phyloP scores from a whole-genome alignment of 2,888 invertebrate species.

The Drosophila yooni region DNA sequence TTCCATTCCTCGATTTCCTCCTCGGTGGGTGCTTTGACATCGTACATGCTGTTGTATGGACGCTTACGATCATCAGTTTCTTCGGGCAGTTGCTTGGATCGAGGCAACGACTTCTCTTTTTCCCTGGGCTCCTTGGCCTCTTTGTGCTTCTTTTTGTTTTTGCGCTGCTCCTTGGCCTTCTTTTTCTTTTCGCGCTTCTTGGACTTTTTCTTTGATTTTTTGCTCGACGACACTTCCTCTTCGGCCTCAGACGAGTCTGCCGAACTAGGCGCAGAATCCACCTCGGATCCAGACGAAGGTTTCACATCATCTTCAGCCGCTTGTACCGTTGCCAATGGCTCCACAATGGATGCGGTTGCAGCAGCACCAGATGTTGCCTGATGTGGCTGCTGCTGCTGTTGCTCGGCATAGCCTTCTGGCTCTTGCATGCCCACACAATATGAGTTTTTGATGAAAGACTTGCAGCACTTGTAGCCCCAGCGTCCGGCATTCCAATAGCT shows the following conservation, averaged over 20 bases:
- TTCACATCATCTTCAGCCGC: conserved; percentile 79
- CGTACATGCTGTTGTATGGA: conserved; percentile 96
- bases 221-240: conserved; percentile 52
- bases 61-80: conserved; percentile 95
- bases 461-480: conserved; percentile 99
- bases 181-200: conserved; percentile 81
- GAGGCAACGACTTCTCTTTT: conserved; percentile 72
- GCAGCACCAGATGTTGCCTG: conserved; percentile 20
- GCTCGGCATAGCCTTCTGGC: conserved; percentile 63
- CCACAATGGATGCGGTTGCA: conserved; percentile 12
- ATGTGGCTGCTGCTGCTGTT: conserved; percentile 33
- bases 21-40: conserved; percentile 93
- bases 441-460: conserved; percentile 89
- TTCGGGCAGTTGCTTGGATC: conserved; percentile 73
- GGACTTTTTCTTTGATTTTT: conserved; percentile 76
- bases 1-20: conserved; percentile 97
- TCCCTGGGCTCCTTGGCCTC: conserved; percentile 51
- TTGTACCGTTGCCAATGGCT: conserved; percentile 30
- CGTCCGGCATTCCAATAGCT: conserved; percentile 96
- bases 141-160: conserved; percentile 73
- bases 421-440: conserved; percentile 81
- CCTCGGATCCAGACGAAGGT: conserved; percentile 61
- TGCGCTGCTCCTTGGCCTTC: conserved; percentile 83
- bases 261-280: conserved; percentile 46
- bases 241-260: conserved; percentile 55